Percentiles rank a stretch among this genome's conserved stretches.
phyloP scores from a whole-genome alignment of 2,888 invertebrate genomes.

The Lithophane semibrunnea region DNA sequence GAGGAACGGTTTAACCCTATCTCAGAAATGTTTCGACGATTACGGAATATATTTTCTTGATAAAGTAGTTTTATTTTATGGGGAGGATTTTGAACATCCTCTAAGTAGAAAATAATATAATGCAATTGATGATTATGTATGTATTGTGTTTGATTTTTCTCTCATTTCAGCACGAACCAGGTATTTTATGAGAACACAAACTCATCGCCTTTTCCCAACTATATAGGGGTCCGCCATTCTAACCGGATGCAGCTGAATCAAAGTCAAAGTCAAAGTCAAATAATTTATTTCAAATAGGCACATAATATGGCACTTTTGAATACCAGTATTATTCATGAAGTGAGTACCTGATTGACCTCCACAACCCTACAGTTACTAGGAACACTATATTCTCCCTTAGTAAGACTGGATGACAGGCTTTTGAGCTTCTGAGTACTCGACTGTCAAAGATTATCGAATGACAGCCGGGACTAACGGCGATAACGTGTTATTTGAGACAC shows the following conservation, averaged over 20 bases:
- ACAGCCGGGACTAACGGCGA: background rate
- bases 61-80: constrained; percentile 29
- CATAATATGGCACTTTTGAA: too few relatives aligned
- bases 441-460: background rate
- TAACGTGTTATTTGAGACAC: background rate
- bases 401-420: background rate
- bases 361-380: background rate
- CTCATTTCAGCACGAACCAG: background rate
- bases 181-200: background rate
- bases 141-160: background rate
- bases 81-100: background rate
- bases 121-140: background rate
- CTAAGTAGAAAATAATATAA: background rate
- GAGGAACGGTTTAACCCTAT: constrained; percentile 60
- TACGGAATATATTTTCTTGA: constrained; percentile 49
- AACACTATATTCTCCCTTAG: background rate
- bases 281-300: too few relatives aligned
- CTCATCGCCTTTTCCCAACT: background rate
- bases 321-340: background rate
- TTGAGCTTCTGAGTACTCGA: background rate
- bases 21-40: constrained; percentile 48
- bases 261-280: too few relatives aligned
- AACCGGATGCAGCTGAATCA: background rate
- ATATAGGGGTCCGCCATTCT: background rate
- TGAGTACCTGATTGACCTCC: background rate